Evolutionary conservation across 2,113 vertebrate genomes (phyloP).

Genomic region (Thryonomys swinderianus): DNA sequence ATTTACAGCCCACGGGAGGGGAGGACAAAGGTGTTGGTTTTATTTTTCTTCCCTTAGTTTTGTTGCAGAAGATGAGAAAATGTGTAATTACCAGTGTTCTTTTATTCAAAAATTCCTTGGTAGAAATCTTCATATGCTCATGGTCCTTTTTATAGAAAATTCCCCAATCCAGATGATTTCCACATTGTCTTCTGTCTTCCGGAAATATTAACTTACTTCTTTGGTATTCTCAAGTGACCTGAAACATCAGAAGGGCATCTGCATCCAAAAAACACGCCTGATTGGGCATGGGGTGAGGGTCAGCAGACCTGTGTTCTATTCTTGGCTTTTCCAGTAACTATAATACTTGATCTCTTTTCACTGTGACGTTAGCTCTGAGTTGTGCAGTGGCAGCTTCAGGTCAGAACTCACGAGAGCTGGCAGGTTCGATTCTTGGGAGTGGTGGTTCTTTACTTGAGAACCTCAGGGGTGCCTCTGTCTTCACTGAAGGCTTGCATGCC

Average conservation of each 20-base stretch:
- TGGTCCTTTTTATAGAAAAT: neutral
- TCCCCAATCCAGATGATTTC: neutral
- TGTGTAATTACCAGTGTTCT: conserved; percentile 12
- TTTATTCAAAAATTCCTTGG: conserved; percentile 41
- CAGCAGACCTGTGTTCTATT: conserved; percentile 69
- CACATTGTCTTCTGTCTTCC: neutral
- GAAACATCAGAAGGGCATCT: conserved; percentile 70
- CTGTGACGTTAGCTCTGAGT: neutral
- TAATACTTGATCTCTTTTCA: conserved; percentile 12
- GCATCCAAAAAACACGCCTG: conserved; percentile 38
- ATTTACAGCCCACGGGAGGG: conserved; percentile 53
- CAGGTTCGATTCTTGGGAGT: neutral
- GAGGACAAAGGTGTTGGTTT: conserved; percentile 35
- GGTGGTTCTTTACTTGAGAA: neutral
- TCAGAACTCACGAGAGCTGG: neutral
- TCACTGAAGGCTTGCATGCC: neutral
- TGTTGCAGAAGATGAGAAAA: conserved; percentile 55
- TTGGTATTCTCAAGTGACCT: conserved; percentile 58
- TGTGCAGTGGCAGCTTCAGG: neutral
- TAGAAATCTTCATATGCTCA: conserved; percentile 1
- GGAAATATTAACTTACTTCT: conserved; percentile 66
- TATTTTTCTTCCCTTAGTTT: conserved; percentile 4
- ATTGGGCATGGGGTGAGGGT: neutral
- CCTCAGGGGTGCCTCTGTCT: neutral
- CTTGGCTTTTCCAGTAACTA: conserved; percentile 10